Conservation (phyloP, 2,888 invertebrate species). For the Loripinus fragilis region DNA sequence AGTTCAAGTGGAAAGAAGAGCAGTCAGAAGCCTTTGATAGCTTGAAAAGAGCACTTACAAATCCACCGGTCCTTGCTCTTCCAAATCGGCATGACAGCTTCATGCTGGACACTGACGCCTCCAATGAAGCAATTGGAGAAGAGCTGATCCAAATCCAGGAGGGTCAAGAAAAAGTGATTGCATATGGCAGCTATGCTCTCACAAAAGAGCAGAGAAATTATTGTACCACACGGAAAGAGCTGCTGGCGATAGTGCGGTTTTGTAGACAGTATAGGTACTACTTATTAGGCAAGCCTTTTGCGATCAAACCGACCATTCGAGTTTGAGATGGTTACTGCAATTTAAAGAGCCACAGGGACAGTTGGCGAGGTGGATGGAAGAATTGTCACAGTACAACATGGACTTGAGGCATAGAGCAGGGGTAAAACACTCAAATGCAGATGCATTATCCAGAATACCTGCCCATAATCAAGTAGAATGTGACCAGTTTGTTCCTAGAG, state of each 20-base stretch:
- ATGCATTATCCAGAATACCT: constrained; percentile 4
- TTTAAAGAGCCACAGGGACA: constrained; percentile 23
- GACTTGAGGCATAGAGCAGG: constrained; percentile 6
- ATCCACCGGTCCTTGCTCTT: constrained; percentile 34
- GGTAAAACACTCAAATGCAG: constrained; percentile 3
- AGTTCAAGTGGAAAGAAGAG: constrained; percentile 34
- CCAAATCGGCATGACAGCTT: constrained; percentile 27
- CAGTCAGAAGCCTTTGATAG: constrained; percentile 28
- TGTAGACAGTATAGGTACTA: constrained; percentile 15
- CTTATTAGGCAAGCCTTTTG: constrained; percentile 22
- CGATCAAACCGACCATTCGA: constrained; percentile 26
- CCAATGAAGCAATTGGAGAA: constrained; percentile 34
- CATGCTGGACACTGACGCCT: constrained; percentile 45
- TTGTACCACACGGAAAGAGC: constrained; percentile 24
- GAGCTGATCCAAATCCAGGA: constrained; percentile 34
- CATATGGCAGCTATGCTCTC: constrained; percentile 23
- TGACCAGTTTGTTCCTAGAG: constrained; percentile 10
- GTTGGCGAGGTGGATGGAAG: constrained; percentile 32
- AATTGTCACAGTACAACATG: constrained; percentile 27
- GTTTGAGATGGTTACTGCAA: constrained; percentile 20
- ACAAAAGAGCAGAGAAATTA: constrained; percentile 24
- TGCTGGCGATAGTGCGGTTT: constrained; percentile 16
- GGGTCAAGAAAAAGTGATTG: constrained; percentile 25
- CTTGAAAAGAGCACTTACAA: constrained; percentile 16
- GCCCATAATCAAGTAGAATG: background rate